phyloP scores from a whole-genome alignment of 2,797 vertebrate genomes.

The Rhinatrema bivittatum region DNA sequence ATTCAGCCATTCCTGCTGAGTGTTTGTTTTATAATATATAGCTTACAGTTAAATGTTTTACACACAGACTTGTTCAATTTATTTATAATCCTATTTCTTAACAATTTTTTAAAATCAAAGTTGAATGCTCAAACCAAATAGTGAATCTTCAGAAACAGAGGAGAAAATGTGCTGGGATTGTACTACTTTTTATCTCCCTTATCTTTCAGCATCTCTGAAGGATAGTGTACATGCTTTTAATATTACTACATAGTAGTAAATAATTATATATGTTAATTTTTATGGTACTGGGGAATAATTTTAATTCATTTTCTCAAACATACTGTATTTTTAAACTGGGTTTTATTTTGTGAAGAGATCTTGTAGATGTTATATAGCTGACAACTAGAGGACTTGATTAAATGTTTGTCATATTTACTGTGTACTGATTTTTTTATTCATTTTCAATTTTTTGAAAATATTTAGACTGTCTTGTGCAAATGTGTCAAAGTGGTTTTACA shows the following conservation, averaged over 20 bases:
- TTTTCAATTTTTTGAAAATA: conserved; percentile 4
- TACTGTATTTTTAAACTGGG: conserved; percentile 23
- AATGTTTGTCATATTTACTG: conserved; percentile 1
- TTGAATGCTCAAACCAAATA: conserved; percentile 12
- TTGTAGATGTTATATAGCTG: conserved; percentile 16
- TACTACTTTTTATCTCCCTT: no score
- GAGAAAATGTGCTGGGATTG: no score
- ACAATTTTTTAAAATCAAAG: not conserved
- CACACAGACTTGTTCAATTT: no score
- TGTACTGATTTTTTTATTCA: conserved; percentile 2
- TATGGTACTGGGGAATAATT: conserved; percentile 33
- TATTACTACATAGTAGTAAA: conserved; percentile 33
- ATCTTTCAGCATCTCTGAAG: no score
- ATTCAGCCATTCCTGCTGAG: no score
- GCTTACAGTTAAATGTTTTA: no score
- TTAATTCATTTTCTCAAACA: conserved; percentile 32
- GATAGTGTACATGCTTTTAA: no score
- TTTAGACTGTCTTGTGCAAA: no score
- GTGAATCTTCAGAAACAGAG: conserved; percentile 1
- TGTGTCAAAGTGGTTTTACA: no score
- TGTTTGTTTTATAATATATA: no score
- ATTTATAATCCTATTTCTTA: conserved; percentile 42
- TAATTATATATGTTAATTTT: conserved; percentile 20
- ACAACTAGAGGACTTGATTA: conserved; percentile 25
- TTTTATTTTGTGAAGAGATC: conserved; percentile 7